A percentile compares a stretch with the other conserved stretches of the same genome.
Conservation (phyloP, 2,888 invertebrate species). For the Bhutanitis thaidina region DNA sequence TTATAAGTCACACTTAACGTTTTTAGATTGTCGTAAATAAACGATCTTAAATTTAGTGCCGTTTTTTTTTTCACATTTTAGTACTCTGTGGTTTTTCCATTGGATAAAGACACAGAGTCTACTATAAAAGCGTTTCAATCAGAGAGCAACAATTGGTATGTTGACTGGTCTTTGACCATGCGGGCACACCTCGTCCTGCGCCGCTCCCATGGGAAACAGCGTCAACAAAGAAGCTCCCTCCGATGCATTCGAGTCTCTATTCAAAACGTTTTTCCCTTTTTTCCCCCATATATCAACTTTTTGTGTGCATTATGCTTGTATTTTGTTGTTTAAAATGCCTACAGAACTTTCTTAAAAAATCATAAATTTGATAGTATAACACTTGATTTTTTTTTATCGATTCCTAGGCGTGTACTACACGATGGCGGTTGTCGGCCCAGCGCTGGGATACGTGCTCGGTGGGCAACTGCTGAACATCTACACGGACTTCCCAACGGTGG, state of each 20-base stretch:
- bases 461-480: constrained; percentile 89
- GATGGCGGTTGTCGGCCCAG: constrained; percentile 90
- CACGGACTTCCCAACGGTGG: constrained; percentile 84
- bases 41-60: too few species aligned
- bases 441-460: constrained; percentile 91
- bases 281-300: background rate
- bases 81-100: background rate
- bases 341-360: too few species aligned
- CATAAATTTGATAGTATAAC: too few species aligned
- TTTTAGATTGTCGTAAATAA: too few species aligned
- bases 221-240: constrained; percentile 7
- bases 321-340: too few species aligned
- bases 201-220: constrained; percentile 12
- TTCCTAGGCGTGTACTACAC: constrained; percentile 88
- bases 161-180: constrained; percentile 16
- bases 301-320: too few species aligned
- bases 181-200: constrained; percentile 5
- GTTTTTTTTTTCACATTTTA: too few species aligned
- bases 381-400: background rate
- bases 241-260: background rate
- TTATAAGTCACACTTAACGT: too few species aligned
- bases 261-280: background rate
- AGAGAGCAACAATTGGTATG: background rate
- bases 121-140: constrained; percentile 4
- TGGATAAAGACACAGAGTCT: background rate